Conservation (phyloP, 2,113 vertebrate species). For the Trochalopteron elliotii region DNA sequence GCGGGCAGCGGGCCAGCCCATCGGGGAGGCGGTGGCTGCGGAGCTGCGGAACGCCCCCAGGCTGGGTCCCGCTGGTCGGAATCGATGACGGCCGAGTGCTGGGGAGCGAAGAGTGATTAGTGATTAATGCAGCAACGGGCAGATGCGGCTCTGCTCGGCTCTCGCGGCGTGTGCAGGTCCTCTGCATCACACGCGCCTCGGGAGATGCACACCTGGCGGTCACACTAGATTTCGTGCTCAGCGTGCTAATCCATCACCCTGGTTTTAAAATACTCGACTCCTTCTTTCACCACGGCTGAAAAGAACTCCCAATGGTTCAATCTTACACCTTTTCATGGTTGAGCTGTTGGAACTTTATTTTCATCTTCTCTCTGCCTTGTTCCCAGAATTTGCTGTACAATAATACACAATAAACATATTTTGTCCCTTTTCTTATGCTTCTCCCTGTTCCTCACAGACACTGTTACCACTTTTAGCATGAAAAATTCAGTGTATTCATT, state of each 20-base stretch:
- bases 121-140: accelerated
- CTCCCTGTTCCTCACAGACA: not conserved
- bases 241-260: too few relatives aligned
- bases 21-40: not conserved
- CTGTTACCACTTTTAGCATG: not conserved
- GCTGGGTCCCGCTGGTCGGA: accelerated
- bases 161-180: not conserved
- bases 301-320: accelerated
- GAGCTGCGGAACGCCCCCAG: not conserved
- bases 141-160: not conserved
- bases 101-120: not conserved
- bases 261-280: not conserved
- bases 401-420: not conserved
- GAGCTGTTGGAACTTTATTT: not conserved
- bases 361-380: not conserved
- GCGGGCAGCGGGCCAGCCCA: not conserved
- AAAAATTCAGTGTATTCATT: not conserved
- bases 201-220: not conserved
- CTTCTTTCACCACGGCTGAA: too few relatives aligned
- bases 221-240: accelerated
- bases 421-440: not conserved
- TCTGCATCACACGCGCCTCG: not conserved
- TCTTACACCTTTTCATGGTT: not conserved
- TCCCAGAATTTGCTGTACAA: not conserved
- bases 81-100: accelerated